Evolutionary conservation across 2,888 invertebrate species (phyloP).

Genomic region (Listrodromus nycthemerus): DNA sequence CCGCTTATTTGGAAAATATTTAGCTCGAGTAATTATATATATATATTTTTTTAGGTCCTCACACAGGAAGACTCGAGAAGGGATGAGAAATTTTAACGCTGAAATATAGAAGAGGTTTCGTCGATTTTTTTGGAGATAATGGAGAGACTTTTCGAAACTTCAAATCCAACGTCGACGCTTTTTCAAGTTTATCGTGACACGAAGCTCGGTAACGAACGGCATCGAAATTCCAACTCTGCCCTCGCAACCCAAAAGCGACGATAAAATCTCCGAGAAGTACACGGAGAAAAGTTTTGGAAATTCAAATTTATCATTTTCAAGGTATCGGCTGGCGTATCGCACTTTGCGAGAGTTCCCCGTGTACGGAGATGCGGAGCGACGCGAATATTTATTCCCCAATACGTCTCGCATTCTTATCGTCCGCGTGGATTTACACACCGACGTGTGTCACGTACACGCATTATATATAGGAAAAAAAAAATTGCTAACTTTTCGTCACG

Average conservation of each 20-base stretch:
- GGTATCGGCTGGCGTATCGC: neutral
- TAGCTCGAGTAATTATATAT: neutral
- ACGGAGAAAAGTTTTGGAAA: neutral
- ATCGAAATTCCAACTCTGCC: neutral
- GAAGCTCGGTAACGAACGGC: too few relatives aligned
- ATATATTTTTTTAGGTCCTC: neutral
- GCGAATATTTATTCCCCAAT: neutral
- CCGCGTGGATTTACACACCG: too few relatives aligned
- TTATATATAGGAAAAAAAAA: constrained; percentile 1
- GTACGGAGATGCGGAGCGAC: neutral
- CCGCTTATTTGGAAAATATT: neutral
- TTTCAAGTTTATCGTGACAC: too few relatives aligned
- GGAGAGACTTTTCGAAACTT: too few relatives aligned
- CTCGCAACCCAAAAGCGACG: neutral
- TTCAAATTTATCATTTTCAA: neutral
- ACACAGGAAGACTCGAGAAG: neutral
- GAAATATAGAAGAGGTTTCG: too few relatives aligned
- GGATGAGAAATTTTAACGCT: neutral
- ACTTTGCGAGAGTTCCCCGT: neutral
- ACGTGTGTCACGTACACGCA: neutral
- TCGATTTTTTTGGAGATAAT: too few relatives aligned
- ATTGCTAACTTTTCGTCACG: constrained; percentile 4
- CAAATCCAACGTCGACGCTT: too few relatives aligned
- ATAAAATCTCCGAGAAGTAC: neutral
- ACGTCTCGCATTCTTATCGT: neutral